Evolutionary conservation across 2,888 invertebrate genomes (phyloP).

Genomic region (Epistrophe grossulariae): DNA sequence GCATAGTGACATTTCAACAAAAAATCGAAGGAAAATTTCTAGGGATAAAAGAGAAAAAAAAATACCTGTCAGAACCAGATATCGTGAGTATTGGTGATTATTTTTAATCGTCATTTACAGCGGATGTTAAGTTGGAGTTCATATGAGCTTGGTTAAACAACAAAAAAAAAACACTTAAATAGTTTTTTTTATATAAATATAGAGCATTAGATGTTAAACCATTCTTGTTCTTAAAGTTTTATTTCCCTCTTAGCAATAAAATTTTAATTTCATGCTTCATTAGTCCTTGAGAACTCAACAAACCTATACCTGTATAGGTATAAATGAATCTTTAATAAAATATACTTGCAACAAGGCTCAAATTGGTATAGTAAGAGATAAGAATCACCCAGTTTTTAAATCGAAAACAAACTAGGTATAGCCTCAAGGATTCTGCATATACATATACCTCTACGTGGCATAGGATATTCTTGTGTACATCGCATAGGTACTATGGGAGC

Average conservation of each 20-base stretch:
- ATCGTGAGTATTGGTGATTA: slow-evolving; percentile 37
- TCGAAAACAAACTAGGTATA: slow-evolving; percentile 11
- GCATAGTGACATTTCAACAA: background rate
- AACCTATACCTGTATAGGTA: too few species aligned
- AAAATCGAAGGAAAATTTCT: background rate
- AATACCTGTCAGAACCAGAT: background rate
- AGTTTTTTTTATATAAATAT: background rate
- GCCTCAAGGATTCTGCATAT: background rate
- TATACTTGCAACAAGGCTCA: background rate
- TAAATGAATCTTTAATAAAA: slow-evolving; percentile 11
- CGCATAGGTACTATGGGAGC: too few species aligned
- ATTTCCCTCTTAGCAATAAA: background rate
- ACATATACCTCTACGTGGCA: background rate
- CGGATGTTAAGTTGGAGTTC: background rate
- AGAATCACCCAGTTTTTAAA: slow-evolving; percentile 17
- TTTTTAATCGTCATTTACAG: slow-evolving; percentile 19
- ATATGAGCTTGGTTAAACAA: background rate
- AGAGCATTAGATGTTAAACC: background rate
- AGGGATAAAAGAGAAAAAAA: background rate
- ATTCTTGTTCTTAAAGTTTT: background rate
- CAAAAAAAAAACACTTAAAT: background rate
- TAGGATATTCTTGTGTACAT: background rate
- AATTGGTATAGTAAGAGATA: slow-evolving; percentile 1
- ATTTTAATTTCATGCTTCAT: slow-evolving; percentile 15
- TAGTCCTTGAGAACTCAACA: slow-evolving; percentile 8